A percentile compares a stretch with the other conserved stretches of the same genome.
phyloP scores from a whole-genome alignment of 2,113 vertebrate species.

The Hippolais icterina region DNA sequence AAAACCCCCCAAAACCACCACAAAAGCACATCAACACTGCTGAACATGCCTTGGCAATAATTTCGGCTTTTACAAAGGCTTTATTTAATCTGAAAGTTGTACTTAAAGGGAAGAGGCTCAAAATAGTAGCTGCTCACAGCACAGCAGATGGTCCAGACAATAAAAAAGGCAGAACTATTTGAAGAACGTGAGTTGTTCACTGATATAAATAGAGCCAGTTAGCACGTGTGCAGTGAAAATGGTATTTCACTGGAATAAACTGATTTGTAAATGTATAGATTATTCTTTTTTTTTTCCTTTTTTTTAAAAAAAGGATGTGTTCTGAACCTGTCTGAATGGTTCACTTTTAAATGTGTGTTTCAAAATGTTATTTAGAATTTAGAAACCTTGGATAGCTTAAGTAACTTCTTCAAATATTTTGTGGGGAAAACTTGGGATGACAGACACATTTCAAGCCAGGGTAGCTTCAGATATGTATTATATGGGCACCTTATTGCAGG shows the following conservation, averaged over 20 bases:
- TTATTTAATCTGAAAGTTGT: slow-evolving; percentile 52
- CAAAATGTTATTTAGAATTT: background rate
- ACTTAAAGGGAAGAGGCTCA: slow-evolving; percentile 30
- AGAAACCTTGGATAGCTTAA: background rate
- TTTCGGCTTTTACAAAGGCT: slow-evolving; percentile 53
- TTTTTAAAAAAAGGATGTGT: too few relatives aligned
- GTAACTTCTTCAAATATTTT: background rate
- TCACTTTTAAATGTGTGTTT: background rate
- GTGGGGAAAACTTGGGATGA: background rate
- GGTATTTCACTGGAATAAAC: background rate
- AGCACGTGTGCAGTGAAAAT: background rate
- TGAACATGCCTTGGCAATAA: slow-evolving; percentile 43
- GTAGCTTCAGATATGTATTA: background rate
- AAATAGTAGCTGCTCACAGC: slow-evolving; percentile 47
- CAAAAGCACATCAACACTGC: slow-evolving; percentile 29
- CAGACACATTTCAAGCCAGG: background rate
- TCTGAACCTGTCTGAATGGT: background rate
- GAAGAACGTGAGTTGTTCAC: slow-evolving; percentile 34
- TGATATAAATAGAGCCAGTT: background rate
- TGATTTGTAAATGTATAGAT: background rate
- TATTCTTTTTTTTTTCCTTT: background rate
- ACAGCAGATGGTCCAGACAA: slow-evolving; percentile 60
- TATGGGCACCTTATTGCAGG: background rate
- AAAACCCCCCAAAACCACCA: background rate
- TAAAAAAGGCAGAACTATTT: slow-evolving; percentile 47